These are phyloP conservation scores for Exephanes ischioxanthus DNA, from an alignment of 2,888 invertebrate genomes.

Conservation along the genomic window DNA sequence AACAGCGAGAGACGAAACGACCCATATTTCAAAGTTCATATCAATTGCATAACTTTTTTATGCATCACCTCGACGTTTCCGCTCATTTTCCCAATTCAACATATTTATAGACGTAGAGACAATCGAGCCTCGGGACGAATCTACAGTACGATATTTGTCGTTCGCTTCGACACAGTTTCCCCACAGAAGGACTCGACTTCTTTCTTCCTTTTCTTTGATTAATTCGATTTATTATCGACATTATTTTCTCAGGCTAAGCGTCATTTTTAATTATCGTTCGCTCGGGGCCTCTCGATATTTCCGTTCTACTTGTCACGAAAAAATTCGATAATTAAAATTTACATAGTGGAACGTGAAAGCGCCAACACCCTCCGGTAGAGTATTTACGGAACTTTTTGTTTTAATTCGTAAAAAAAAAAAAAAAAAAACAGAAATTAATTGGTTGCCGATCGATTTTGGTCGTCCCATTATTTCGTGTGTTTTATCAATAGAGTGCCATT, in stretches of 20 bases:
- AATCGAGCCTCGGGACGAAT: not conserved
- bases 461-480: not conserved
- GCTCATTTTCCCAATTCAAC: conserved; percentile 14
- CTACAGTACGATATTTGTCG: not conserved
- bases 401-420: not conserved
- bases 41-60: not conserved
- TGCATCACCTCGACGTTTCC: conserved; percentile 12
- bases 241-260: conserved; percentile 2
- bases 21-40: conserved; percentile 5
- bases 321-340: conserved; percentile 19
- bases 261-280: not conserved
- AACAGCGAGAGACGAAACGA: conserved; percentile 5
- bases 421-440: not conserved
- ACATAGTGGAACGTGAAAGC: not conserved
- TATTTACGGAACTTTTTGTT: not conserved
- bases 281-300: conserved; percentile 1
- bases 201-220: conserved; percentile 12
- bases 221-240: conserved; percentile 9
- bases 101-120: conserved; percentile 12
- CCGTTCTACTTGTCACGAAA: conserved; percentile 17
- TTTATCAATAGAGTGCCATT: not conserved
- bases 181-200: not conserved
- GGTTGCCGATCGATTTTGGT: not conserved
- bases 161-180: conserved; percentile 1
- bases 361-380: not conserved